Evolutionary conservation across 2,797 vertebrate genomes (phyloP).

Genomic region (Odontamblyopus rebecca): DNA sequence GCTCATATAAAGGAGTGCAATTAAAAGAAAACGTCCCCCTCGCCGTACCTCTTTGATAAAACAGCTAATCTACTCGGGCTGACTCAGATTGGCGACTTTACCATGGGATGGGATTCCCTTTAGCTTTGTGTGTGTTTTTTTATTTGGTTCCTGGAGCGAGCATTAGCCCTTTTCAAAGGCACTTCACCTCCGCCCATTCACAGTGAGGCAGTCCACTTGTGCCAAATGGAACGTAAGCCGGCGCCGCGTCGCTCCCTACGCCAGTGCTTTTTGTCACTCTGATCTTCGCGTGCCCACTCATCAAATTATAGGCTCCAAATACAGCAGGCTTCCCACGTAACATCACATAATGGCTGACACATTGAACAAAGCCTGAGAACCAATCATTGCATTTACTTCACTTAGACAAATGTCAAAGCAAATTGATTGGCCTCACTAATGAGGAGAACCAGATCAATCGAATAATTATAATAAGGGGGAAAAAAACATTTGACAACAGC

Average conservation of each 20-base stretch:
- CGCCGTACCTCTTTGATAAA: slow-evolving; percentile 70
- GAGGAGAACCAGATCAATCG: slow-evolving; percentile 72
- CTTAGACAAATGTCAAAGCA: slow-evolving; percentile 74
- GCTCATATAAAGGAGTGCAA: slow-evolving; percentile 70
- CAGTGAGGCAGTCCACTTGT: slow-evolving; percentile 73
- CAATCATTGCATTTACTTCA: slow-evolving; percentile 76
- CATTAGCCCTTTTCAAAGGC: slow-evolving; percentile 64
- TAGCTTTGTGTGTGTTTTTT: slow-evolving; percentile 52
- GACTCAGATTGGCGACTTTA: slow-evolving; percentile 64
- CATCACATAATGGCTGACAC: slow-evolving; percentile 73
- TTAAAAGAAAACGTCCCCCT: slow-evolving; percentile 69
- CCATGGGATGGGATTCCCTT: slow-evolving; percentile 60
- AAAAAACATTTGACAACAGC: slow-evolving; percentile 56
- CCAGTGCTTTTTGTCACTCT: slow-evolving; percentile 72
- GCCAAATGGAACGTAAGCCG: slow-evolving; percentile 74
- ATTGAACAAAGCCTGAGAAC: slow-evolving; percentile 73
- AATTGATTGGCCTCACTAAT: slow-evolving; percentile 74
- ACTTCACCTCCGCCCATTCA: slow-evolving; percentile 72
- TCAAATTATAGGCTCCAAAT: slow-evolving; percentile 78
- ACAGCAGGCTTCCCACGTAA: slow-evolving; percentile 75
- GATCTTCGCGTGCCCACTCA: slow-evolving; percentile 74
- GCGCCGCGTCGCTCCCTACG: slow-evolving; percentile 65
- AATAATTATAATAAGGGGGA: slow-evolving; percentile 64
- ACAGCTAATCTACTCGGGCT: slow-evolving; percentile 72
- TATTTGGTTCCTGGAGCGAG: slow-evolving; percentile 64